Base-by-base conservation (phyloP, 2,797 vertebrate species). In the Emydoidea blandingii region DNA sequence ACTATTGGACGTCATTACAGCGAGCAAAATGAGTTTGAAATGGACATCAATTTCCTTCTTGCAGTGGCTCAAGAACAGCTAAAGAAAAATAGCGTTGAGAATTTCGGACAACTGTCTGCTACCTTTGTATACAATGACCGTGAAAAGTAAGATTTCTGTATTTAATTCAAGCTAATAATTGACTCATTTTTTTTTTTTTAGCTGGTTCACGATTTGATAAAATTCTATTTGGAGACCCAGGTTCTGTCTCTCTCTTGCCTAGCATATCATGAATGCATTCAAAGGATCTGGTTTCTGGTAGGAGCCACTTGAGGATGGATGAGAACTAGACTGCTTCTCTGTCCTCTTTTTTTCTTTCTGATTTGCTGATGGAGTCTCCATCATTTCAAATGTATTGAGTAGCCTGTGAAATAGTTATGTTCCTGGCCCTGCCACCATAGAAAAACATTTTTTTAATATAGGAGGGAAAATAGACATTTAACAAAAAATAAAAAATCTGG, bases 81-180 rank as follows among this genome's bases (percentile, higher is more conserved):
- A 59, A 99, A 97, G 97, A 99, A 98, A 98, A 98, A 98, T 4
- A 44, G 68, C 81, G 99, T 99, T 97, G 98, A 99, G 44, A 93
- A 97, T 92, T 98, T 99, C 92, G 96, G 97, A 12, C 98, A 98
- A 52, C 95, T 99, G 90, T 79, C 96, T 94, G 95, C 96, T 79
- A 94, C 92, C 56, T 98, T 99, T 82, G 8, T n/a, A 1, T 98
- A 99, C 56, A 96, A 98, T 0, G 99, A 99, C 97, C 93, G 88
- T 80, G 94, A 98, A 92, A 99, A 98, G 99, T 99, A 98, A 97
- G 97, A 74, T 93, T 88, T 80, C 12, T 86, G 2, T 85, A 3
- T 88, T 94, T 91, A 90, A 83, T 90, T 53, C 80, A 85, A 91
- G 59, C n/a, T 94, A 56, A 86, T 92, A 79, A 89, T 92, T 68